Base-by-base conservation (phyloP, 2,797 vertebrate genomes). In the Coregonus sp. region DNA sequence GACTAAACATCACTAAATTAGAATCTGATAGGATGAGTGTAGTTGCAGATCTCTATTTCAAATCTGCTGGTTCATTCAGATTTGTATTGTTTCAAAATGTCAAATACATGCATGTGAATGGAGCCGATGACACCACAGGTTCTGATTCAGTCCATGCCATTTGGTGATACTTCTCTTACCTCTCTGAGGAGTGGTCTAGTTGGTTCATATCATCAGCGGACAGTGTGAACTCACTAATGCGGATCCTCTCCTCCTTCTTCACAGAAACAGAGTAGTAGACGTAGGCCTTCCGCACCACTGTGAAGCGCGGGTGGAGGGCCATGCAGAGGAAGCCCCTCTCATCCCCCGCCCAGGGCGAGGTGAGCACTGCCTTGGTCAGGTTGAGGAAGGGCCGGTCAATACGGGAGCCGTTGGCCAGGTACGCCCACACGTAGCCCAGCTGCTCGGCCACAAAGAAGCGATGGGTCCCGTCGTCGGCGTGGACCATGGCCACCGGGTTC, bases 391-490 rank as follows among this genome's bases (percentile, higher is more conserved):
- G 95, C 4, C 92, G 91, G 82, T 95, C 94, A 0, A 95, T 87
- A 77, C 94, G 88, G 52, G 95, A 95, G 40, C 95, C 95, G 0
- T 96, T 95, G 16, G 93, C 81, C 75, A 96, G 86, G 85, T 95
- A 95, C 47, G 92, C 92, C 95, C 95, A 96, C 31, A 96, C 92
- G 4, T 92, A 95, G 56, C 95, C 95, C 77, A 95, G 86, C 89
- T 96, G 95, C 90, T 96, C 95, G 0, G 95, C 95, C 71, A 96
- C 91, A 14, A 96, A 96, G 88, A 94, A 95, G 18, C 95, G 93
- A 50, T 96, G 95, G 11, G 91, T 95, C 4, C 95, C 94, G 12
- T 96, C 95, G 20, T 93, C 81, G 4, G 95, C 95, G 12, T 96
- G 95, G 37, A 95, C 87, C 95, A 96, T 95, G 18, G 95, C 95